Percentiles rank a stretch among this genome's conserved stretches.
phyloP scores from a whole-genome alignment of 1,140 invertebrate species.

The Drosophila guanche region DNA sequence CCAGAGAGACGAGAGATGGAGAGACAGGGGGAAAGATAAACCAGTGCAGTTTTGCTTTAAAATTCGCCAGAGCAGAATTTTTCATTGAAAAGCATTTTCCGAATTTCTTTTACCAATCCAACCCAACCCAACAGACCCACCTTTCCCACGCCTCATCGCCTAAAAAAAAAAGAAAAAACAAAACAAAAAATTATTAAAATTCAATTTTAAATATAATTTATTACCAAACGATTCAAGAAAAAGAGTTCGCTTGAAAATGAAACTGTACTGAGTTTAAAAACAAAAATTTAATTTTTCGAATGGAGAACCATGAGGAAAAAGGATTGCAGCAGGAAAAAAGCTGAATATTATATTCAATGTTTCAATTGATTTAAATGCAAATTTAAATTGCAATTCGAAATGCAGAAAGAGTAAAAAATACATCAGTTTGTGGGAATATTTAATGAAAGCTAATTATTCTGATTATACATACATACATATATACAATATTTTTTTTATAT shows the following conservation, averaged over 20 bases:
- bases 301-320: background rate
- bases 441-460: conserved; percentile 47
- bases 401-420: conserved; percentile 23
- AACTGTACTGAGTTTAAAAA: conserved; percentile 56
- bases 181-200: conserved; percentile 42
- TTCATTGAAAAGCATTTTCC: conserved; percentile 64
- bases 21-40: conserved; percentile 36
- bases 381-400: conserved; percentile 73
- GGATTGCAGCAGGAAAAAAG: no score
- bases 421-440: conserved; percentile 35
- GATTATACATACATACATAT: conserved; percentile 43
- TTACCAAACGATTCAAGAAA: conserved; percentile 23
- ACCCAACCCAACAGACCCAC: background rate
- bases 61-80: conserved; percentile 67
- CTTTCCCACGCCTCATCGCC: no score
- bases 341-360: conserved; percentile 12
- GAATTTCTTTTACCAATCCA: conserved; percentile 44
- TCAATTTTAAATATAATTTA: conserved; percentile 51
- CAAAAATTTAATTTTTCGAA: conserved; percentile 31
- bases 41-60: conserved; percentile 75
- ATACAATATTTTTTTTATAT: conserved; percentile 33
- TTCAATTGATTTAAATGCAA: conserved; percentile 69
- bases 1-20: conserved; percentile 14
- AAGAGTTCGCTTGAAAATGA: conserved; percentile 41
- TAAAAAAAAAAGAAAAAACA: background rate